Conservation (phyloP, 1,140 invertebrate genomes). For the Metaphire vulgaris region DNA sequence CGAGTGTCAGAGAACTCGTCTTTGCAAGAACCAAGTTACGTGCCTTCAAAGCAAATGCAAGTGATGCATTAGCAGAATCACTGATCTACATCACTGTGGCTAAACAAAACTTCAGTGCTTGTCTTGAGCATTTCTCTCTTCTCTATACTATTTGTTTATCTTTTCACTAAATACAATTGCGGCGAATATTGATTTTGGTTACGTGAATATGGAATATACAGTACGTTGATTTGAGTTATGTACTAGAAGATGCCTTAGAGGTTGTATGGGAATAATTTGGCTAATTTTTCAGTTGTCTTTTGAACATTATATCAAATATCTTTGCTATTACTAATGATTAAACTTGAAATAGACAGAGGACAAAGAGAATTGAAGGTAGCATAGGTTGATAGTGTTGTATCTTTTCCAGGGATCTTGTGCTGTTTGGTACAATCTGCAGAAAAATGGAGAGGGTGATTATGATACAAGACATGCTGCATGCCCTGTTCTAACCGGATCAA, state of each 20-base stretch:
- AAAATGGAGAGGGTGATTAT: conserved; percentile 84
- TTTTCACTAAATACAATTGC: too few species aligned
- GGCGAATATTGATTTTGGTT: too few species aligned
- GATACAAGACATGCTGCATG: conserved; percentile 91
- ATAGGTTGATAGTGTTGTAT: background rate
- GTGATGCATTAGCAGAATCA: too few species aligned
- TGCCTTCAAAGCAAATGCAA: too few species aligned
- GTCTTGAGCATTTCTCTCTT: too few species aligned
- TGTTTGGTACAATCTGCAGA: conserved; percentile 91
- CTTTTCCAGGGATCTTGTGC: conserved; percentile 58
- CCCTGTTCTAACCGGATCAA: conserved; percentile 88
- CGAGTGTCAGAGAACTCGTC: too few species aligned
- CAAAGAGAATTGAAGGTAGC: too few species aligned
- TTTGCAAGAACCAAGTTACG: too few species aligned
- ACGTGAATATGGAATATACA: background rate
- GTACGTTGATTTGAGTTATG: background rate
- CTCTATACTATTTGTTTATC: too few species aligned
- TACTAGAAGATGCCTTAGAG: background rate
- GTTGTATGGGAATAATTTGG: background rate
- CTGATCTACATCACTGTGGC: too few species aligned
- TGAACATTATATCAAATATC: background rate
- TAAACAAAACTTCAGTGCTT: too few species aligned
- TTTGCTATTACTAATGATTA: background rate
- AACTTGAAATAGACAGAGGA: too few species aligned
- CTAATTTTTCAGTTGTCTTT: background rate